Base-by-base conservation (phyloP, 2,888 invertebrate genomes). In the Drosophila helvetica region DNA sequence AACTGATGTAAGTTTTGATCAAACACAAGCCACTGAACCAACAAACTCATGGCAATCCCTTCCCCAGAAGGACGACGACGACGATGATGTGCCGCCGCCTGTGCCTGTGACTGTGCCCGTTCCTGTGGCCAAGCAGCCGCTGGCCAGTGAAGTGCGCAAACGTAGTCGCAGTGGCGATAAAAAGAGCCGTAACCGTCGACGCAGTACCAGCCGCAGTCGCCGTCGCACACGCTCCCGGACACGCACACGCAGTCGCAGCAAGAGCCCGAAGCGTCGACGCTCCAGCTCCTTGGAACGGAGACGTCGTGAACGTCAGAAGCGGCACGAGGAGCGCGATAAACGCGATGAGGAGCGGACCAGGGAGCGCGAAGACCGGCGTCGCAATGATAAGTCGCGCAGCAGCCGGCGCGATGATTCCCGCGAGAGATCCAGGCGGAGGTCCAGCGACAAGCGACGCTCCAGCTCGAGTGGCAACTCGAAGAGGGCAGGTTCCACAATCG, bases 251-350 rank as follows among this genome's bases (percentile, higher is more conserved):
- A 74, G 78, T 61, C 57, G 59, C 12, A 69, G 77, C 57, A 10
- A 25, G 1, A 86, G 78, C 48, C 72, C 76, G 10, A 60, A 63
- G 17, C 77, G 84, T 3, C 65, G 88, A 1, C 86, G 90, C 17
- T 89, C 91, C 3, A 76, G 60, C 25, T 90, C 90, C 0, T 15
- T 90, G 45, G 90, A 90, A 55, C 82, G 90, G 4, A 62, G 90
- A 17, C 89, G 90, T 0, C 74, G 69, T 8, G 90, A 91, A 55
- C 88, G 90, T 3, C 86, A 87, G 52, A 77, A 68, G n/a, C 81
- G 90, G 0, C 90, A 90, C 68, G 90, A 87, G 3, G 87, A 87
- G 73, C 86, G 79, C 4, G 89, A 82, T 25, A 79, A 77, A 43
- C 74, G 48, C 0, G 87, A 88, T 17, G 72, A 79, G 19, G 88